These are phyloP conservation scores for Eupsilia transversa DNA, from an alignment of 2,888 invertebrate species.

Conservation along the genomic window DNA sequence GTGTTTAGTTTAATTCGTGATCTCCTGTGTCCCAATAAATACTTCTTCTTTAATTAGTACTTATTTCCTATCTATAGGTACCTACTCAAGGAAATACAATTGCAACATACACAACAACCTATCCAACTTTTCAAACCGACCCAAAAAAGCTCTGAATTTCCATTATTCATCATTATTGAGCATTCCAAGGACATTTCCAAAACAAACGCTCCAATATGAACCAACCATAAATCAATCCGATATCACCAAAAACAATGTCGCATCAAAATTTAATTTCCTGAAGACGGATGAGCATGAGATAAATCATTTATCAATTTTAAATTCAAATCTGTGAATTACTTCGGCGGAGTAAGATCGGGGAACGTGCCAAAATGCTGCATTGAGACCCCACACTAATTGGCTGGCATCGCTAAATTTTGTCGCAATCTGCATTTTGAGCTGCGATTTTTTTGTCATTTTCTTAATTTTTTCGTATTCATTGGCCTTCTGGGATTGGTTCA, in stretches of 20 bases:
- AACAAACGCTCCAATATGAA: conserved; percentile 14
- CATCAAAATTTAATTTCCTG: conserved; percentile 63
- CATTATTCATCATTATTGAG: conserved; percentile 1
- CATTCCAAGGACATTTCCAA: not conserved
- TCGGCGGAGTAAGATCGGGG: conserved; percentile 30
- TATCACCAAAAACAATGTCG: conserved; percentile 44
- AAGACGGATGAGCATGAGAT: conserved; percentile 53
- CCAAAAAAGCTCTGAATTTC: not conserved
- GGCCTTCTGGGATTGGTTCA: conserved; percentile 1
- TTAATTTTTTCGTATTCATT: conserved; percentile 22
- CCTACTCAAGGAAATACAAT: not conserved
- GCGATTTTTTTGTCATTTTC: conserved; percentile 18
- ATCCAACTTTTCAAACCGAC: not conserved
- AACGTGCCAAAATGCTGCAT: conserved; percentile 63
- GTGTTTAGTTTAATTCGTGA: too few species aligned
- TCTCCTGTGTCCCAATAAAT: too few species aligned
- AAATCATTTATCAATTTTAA: conserved; percentile 69
- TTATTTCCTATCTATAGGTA: not conserved
- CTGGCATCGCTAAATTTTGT: conserved; percentile 57
- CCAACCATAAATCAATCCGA: conserved; percentile 38
- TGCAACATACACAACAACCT: not conserved
- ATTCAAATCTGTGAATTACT: conserved; percentile 65
- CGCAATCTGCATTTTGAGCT: conserved; percentile 42
- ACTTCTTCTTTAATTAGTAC: too few species aligned
- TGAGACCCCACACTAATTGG: conserved; percentile 56